These are phyloP conservation scores for Pogonomyrmex barbatus DNA, from an alignment of 1,140 invertebrate species.

Conservation along the genomic window DNA sequence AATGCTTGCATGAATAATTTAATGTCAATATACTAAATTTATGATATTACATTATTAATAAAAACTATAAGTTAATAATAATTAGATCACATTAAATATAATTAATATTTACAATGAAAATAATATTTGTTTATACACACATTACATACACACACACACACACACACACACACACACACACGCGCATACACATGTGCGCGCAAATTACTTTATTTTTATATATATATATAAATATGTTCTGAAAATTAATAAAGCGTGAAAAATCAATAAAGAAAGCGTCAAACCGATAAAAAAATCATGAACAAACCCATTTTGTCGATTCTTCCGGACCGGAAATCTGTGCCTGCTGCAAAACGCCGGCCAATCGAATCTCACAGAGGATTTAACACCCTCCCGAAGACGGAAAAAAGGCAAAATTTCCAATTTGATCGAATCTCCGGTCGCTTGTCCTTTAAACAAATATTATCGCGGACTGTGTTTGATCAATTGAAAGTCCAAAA, in stretches of 20 bases:
- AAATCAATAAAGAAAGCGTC: slow-evolving; percentile 37
- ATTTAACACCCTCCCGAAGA: slow-evolving; percentile 84
- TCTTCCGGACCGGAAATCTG: slow-evolving; percentile 83
- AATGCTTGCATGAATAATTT: background rate
- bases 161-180: no score
- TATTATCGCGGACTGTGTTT: slow-evolving; percentile 62
- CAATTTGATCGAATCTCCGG: slow-evolving; percentile 85
- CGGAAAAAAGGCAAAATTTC: slow-evolving; percentile 83
- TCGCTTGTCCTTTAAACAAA: slow-evolving; percentile 76
- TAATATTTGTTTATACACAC: background rate
- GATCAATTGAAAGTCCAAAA: slow-evolving; percentile 58
- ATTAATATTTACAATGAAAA: background rate
- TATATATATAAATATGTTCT: background rate
- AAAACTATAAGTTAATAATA: background rate
- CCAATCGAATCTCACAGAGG: slow-evolving; percentile 86
- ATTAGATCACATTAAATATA: background rate
- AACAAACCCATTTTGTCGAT: slow-evolving; percentile 75
- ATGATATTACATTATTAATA: background rate
- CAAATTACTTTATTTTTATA: no score
- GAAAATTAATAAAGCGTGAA: slow-evolving; percentile 1
- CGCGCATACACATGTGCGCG: no score
- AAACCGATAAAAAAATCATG: slow-evolving; percentile 62
- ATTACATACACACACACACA: background rate
- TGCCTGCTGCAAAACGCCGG: slow-evolving; percentile 75
- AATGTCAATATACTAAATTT: background rate